These are phyloP conservation scores for Plotosus lineatus DNA, from an alignment of 2,113 vertebrate genomes.

Conservation along the genomic window DNA sequence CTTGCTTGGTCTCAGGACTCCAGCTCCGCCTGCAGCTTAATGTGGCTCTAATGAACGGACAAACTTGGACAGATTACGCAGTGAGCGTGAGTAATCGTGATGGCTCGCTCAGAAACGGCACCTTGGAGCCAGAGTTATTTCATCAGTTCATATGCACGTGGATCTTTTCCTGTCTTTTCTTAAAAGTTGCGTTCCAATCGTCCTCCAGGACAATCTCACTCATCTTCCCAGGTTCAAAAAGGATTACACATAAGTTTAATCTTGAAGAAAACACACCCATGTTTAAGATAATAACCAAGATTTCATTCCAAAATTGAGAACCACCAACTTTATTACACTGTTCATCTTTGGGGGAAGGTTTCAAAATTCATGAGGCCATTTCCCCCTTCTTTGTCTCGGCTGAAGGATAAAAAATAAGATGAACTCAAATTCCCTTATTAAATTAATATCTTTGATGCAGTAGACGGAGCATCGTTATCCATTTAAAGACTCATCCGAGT, in stretches of 20 bases:
- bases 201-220: slow-evolving; percentile 30
- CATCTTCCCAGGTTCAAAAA: slow-evolving; percentile 17
- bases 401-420: slow-evolving; percentile 54
- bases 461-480: slow-evolving; percentile 51
- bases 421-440: slow-evolving; percentile 53
- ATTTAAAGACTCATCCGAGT: slow-evolving; percentile 40
- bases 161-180: background rate
- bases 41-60: background rate
- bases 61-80: background rate
- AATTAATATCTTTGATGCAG: slow-evolving; percentile 54
- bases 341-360: slow-evolving; percentile 66
- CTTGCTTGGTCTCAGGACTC: background rate
- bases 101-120: too few relatives aligned
- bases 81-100: background rate
- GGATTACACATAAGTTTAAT: slow-evolving; percentile 51
- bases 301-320: slow-evolving; percentile 53
- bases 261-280: slow-evolving; percentile 12
- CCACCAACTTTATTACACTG: slow-evolving; percentile 57
- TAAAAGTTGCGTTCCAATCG: background rate
- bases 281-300: slow-evolving; percentile 50
- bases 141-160: too few relatives aligned
- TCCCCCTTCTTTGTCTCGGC: slow-evolving; percentile 56
- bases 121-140: background rate
- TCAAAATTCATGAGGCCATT: slow-evolving; percentile 65
- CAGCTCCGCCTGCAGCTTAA: slow-evolving; percentile 1